Conservation (phyloP, 1,140 invertebrate genomes). For the Heterodera schachtii region DNA sequence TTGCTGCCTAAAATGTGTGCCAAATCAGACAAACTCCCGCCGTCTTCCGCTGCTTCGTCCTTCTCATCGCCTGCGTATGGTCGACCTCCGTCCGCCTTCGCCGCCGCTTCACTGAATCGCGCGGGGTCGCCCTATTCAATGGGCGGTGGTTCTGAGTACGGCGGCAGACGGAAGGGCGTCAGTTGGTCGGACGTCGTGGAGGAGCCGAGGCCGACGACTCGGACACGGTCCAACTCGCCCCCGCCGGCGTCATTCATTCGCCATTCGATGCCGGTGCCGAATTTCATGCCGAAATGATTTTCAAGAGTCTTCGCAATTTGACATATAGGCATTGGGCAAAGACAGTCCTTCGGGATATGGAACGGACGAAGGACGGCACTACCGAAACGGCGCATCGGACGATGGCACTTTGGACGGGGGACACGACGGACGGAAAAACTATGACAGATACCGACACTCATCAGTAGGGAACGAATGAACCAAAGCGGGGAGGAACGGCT, state of each 20-base stretch:
- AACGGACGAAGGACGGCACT: neutral
- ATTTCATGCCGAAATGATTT: neutral
- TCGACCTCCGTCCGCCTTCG: constrained; percentile 5
- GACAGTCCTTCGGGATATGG: neutral
- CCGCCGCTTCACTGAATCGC: neutral
- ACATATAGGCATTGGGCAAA: neutral
- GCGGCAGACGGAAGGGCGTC: constrained; percentile 45
- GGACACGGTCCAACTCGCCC: constrained; percentile 53
- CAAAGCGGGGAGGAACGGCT: neutral
- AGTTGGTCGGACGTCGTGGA: constrained; percentile 53
- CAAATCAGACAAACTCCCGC: neutral
- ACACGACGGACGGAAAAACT: neutral
- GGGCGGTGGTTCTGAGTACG: constrained; percentile 12
- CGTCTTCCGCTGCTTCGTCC: neutral
- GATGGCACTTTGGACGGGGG: no score
- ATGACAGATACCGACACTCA: neutral
- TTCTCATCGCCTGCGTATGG: neutral
- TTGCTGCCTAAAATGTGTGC: no score
- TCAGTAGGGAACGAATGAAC: neutral
- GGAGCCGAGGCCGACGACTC: constrained; percentile 23
- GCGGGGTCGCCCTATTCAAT: neutral
- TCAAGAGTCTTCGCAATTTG: neutral
- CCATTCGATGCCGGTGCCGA: neutral
- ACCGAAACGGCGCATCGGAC: neutral
- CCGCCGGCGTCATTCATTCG: constrained; percentile 18